Conservation (phyloP, 2,113 vertebrate species). For the Pomatostomus ruficeps region DNA sequence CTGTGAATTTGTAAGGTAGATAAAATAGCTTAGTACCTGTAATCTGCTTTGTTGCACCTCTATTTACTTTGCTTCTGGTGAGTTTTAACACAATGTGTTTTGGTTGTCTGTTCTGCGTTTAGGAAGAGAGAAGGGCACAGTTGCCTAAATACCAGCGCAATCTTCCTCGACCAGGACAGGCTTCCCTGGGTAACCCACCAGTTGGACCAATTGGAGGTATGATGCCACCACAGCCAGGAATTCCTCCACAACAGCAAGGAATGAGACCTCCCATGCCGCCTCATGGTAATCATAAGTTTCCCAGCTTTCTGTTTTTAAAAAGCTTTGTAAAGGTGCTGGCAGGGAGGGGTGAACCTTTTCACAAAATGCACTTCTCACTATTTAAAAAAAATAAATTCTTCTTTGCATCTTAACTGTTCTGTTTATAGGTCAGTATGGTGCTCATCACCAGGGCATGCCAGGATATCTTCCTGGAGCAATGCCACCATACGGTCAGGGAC, state of each 20-base stretch:
- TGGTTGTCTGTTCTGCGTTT: neutral
- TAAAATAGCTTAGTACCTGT: neutral
- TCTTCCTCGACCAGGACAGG: slow-evolving; percentile 86
- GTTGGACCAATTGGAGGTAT: slow-evolving; percentile 88
- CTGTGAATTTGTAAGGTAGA: neutral
- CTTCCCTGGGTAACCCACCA: slow-evolving; percentile 81
- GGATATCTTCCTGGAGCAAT: slow-evolving; percentile 93
- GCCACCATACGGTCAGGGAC: slow-evolving; percentile 94
- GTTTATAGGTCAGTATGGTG: slow-evolving; percentile 90
- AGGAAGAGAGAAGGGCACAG: slow-evolving; percentile 96
- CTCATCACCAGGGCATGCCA: slow-evolving; percentile 94
- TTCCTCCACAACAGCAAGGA: slow-evolving; percentile 86
- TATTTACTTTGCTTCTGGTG: neutral
- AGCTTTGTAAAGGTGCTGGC: neutral
- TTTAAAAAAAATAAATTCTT: neutral
- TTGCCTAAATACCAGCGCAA: slow-evolving; percentile 94
- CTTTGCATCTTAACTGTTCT: slow-evolving; percentile 60
- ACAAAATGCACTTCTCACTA: neutral
- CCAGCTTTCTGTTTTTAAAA: neutral
- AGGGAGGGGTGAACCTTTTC: neutral
- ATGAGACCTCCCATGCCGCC: slow-evolving; percentile 91
- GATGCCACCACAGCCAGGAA: slow-evolving; percentile 88
- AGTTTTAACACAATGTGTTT: neutral
- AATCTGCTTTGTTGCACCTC: neutral
- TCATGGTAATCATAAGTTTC: slow-evolving; percentile 71